Percentiles rank a stretch among this genome's conserved stretches.
Conservation (phyloP, 2,113 vertebrate species). For the Steatornis caripensis region DNA sequence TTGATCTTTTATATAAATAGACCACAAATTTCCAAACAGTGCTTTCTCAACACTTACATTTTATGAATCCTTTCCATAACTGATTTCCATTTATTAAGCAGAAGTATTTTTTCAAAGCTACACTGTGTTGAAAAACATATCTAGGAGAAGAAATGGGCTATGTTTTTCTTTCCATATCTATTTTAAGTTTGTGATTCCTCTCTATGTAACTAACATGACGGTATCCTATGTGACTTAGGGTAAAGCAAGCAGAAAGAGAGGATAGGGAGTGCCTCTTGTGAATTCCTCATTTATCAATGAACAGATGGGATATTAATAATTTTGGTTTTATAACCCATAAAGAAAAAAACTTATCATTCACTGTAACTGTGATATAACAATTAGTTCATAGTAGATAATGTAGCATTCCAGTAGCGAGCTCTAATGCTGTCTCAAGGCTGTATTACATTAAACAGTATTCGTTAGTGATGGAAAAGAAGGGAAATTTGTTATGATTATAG, state of each 20-base stretch:
- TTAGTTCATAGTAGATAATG: background rate
- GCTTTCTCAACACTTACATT: background rate
- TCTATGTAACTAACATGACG: background rate
- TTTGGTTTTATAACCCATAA: background rate
- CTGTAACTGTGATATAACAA: background rate
- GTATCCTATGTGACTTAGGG: background rate
- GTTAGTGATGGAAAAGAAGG: background rate
- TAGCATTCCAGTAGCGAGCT: background rate
- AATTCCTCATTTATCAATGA: background rate
- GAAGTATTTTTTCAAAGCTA: background rate
- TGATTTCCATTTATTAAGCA: background rate
- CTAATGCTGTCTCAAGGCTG: background rate
- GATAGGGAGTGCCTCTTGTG: background rate
- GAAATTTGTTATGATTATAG: background rate
- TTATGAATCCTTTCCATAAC: background rate
- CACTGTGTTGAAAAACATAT: background rate
- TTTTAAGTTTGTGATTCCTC: constrained; percentile 21
- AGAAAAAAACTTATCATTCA: background rate
- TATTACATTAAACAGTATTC: background rate
- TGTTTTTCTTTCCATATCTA: background rate
- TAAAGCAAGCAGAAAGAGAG: background rate
- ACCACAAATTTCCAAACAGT: background rate
- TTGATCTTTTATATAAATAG: background rate
- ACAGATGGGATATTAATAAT: background rate
- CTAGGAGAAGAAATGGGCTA: background rate